Evolutionary conservation across 2,888 invertebrate genomes (phyloP).

Genomic region (Pomacea canaliculata): DNA sequence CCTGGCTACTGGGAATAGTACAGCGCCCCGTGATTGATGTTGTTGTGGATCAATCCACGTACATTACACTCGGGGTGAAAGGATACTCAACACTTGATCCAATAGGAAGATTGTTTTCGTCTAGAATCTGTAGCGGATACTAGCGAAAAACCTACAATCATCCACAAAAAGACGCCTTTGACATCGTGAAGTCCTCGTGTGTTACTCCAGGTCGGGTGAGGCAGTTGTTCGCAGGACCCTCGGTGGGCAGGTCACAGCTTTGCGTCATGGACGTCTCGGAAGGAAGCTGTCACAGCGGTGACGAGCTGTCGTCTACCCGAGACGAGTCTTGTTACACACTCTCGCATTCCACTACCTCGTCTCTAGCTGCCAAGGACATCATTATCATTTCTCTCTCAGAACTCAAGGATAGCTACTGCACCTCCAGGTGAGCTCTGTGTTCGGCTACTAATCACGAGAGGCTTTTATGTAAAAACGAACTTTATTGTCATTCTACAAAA

Average conservation of each 20-base stretch:
- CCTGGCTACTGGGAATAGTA: constrained; percentile 5
- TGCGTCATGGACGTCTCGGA: not conserved
- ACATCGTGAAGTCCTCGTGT: too few relatives aligned
- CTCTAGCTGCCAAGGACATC: constrained; percentile 1
- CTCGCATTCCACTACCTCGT: constrained; percentile 16
- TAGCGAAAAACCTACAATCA: too few relatives aligned
- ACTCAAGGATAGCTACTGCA: not conserved
- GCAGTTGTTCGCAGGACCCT: too few relatives aligned
- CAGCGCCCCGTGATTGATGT: constrained; percentile 9
- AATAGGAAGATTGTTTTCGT: not conserved
- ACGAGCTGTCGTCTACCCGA: not conserved
- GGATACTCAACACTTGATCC: constrained; percentile 6
- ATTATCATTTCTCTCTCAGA: constrained; percentile 5
- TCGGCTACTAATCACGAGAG: not conserved
- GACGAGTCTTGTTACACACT: constrained; percentile 17
- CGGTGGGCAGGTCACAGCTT: too few relatives aligned
- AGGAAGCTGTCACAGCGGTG: not conserved
- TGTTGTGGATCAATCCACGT: not conserved
- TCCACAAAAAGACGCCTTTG: too few relatives aligned
- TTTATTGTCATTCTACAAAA: too few relatives aligned
- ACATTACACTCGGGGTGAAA: not conserved
- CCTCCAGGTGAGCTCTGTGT: not conserved
- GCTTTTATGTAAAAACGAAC: too few relatives aligned
- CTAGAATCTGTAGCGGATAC: too few relatives aligned
- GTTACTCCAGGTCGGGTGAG: too few relatives aligned